Percentiles rank a stretch among this genome's conserved stretches.
Conservation (phyloP, 1,140 invertebrate species). For the Vanessa atalanta region DNA sequence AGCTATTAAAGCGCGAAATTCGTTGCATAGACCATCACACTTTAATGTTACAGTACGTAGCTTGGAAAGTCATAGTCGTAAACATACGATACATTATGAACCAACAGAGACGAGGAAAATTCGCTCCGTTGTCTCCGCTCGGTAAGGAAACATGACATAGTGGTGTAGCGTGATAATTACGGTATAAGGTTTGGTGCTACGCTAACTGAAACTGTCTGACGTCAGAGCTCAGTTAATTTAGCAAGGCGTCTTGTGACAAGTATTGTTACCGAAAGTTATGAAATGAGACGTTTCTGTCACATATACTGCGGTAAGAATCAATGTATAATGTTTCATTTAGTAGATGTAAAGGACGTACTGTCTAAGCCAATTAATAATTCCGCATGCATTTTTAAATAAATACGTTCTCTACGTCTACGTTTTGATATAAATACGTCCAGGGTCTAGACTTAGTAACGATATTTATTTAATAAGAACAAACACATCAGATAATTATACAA, state of each 20-base stretch:
- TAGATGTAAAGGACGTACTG: no score
- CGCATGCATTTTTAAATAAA: not conserved
- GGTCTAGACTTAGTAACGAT: not conserved
- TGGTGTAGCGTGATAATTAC: conserved; percentile 10
- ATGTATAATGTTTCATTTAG: no score
- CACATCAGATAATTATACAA: not conserved
- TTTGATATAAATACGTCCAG: not conserved
- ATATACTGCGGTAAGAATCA: no score
- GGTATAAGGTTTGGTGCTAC: conserved; percentile 4
- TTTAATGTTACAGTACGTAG: no score
- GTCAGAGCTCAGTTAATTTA: no score
- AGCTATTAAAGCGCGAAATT: no score
- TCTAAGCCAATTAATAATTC: no score
- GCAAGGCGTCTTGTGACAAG: no score
- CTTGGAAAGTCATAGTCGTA: not conserved
- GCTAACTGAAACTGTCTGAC: conserved; percentile 2
- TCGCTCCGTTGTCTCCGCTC: conserved; percentile 11
- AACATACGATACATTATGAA: conserved; percentile 19
- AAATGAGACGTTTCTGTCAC: no score
- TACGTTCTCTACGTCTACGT: not conserved
- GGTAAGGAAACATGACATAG: not conserved
- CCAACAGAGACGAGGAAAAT: conserved; percentile 19
- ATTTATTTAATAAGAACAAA: conserved; percentile 1
- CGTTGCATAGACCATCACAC: no score
- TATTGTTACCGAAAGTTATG: no score